A percentile compares a stretch with the other conserved stretches of the same genome.
Evolutionary conservation across 2,113 vertebrate genomes (phyloP).

Genomic region (Sinocyclocheilus anshuiensis): DNA sequence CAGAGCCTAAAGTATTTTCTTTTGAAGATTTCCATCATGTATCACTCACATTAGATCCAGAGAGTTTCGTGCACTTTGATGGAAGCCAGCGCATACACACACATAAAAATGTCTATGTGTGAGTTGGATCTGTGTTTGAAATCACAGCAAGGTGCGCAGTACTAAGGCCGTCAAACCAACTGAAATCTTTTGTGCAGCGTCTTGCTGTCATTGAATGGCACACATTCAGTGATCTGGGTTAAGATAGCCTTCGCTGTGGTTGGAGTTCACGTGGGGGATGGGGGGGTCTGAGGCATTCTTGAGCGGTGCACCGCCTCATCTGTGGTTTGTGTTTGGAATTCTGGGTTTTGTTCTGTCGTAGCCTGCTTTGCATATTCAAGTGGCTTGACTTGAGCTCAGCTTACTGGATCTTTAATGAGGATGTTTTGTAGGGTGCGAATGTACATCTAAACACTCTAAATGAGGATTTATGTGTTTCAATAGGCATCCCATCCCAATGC

Average conservation of each 20-base stretch:
- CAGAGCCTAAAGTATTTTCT: background rate
- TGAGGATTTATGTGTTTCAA: slow-evolving; percentile 29
- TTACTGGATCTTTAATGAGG: slow-evolving; percentile 43
- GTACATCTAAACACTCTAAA: slow-evolving; percentile 44
- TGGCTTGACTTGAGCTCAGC: slow-evolving; percentile 45
- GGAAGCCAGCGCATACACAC: background rate
- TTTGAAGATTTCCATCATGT: slow-evolving; percentile 1
- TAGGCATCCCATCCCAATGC: background rate
- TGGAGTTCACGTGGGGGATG: slow-evolving; percentile 23
- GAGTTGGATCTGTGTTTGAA: background rate
- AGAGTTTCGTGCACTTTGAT: background rate
- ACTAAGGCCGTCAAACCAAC: background rate
- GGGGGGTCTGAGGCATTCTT: slow-evolving; percentile 22
- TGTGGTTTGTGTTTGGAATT: slow-evolving; percentile 39
- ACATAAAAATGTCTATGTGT: background rate
- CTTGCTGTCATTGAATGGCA: background rate
- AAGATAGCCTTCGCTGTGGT: slow-evolving; percentile 6
- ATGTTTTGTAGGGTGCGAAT: slow-evolving; percentile 47
- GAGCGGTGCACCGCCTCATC: background rate
- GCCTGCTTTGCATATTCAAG: slow-evolving; percentile 55
- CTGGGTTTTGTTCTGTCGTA: slow-evolving; percentile 28
- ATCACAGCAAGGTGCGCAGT: background rate
- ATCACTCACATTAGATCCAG: background rate
- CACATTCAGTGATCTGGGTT: slow-evolving; percentile 31
- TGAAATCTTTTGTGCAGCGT: background rate